phyloP scores from a whole-genome alignment of 1,140 invertebrate genomes.

The Drosophila santomea region DNA sequence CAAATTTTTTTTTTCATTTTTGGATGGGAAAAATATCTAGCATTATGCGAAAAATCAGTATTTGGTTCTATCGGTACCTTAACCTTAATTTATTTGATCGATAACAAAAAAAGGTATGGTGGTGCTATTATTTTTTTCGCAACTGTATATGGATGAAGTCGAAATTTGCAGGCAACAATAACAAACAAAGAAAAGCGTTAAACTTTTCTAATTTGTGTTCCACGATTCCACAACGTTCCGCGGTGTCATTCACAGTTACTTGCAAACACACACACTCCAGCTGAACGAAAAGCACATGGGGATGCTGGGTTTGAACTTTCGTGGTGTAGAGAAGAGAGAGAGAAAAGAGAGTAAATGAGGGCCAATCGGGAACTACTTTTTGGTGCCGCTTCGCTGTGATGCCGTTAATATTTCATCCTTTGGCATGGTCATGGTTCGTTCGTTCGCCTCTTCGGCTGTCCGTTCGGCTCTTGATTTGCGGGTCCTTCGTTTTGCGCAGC shows the following conservation, averaged over 20 bases:
- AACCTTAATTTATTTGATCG: too few relatives aligned
- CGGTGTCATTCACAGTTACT: slow-evolving; percentile 57
- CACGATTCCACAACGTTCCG: slow-evolving; percentile 46
- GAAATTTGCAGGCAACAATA: slow-evolving; percentile 7
- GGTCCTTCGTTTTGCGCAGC: slow-evolving; percentile 21
- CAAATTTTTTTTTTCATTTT: too few relatives aligned
- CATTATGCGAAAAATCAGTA: too few relatives aligned
- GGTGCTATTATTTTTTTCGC: too few relatives aligned
- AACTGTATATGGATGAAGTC: neutral
- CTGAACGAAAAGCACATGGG: slow-evolving; percentile 36
- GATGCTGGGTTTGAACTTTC: slow-evolving; percentile 50
- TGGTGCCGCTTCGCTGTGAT: slow-evolving; percentile 27
- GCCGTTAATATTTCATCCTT: slow-evolving; percentile 73
- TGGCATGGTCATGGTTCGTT: slow-evolving; percentile 82
- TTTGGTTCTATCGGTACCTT: too few relatives aligned
- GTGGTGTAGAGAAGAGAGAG: slow-evolving; percentile 42
- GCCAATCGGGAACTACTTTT: slow-evolving; percentile 31
- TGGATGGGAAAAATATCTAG: too few relatives aligned
- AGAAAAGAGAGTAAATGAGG: slow-evolving; percentile 1
- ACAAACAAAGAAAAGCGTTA: slow-evolving; percentile 24
- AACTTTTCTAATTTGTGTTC: slow-evolving; percentile 32
- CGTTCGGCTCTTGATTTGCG: slow-evolving; percentile 17
- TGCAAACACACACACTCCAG: slow-evolving; percentile 15
- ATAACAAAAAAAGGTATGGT: too few relatives aligned
- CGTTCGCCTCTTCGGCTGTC: slow-evolving; percentile 14